phyloP scores from a whole-genome alignment of 2,888 invertebrate genomes.

The Callosobruchus maculatus region DNA sequence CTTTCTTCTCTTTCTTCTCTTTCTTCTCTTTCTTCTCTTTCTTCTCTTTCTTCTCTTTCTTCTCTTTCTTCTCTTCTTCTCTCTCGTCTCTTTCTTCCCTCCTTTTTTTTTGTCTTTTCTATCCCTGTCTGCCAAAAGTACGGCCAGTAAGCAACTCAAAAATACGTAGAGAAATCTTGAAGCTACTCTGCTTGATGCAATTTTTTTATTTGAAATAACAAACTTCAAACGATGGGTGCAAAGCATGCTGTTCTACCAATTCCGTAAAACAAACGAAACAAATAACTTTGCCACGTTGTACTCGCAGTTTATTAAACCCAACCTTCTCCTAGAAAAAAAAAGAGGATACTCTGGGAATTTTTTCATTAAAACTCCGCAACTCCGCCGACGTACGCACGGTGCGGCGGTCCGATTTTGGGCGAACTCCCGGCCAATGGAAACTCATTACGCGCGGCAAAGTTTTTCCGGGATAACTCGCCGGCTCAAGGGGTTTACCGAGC shows the following conservation, averaged over 20 bases:
- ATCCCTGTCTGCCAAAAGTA: too few relatives aligned
- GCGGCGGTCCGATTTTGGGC: neutral
- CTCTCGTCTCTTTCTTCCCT: too few relatives aligned
- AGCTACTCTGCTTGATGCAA: too few relatives aligned
- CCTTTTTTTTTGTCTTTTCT: too few relatives aligned
- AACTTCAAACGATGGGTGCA: too few relatives aligned
- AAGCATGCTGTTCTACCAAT: neutral
- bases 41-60: too few relatives aligned
- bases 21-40: too few relatives aligned
- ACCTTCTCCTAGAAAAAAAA: neutral
- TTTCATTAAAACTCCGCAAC: neutral
- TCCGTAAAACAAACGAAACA: neutral
- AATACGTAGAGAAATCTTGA: too few relatives aligned
- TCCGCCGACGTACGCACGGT: neutral
- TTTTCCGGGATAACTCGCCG: neutral
- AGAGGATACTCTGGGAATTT: neutral
- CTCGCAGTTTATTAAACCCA: neutral
- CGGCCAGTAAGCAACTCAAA: too few relatives aligned
- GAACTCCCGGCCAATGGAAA: neutral
- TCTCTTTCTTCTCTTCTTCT: too few relatives aligned
- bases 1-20: too few relatives aligned
- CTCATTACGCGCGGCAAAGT: neutral
- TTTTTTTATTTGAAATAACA: too few relatives aligned
- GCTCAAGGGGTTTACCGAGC: neutral
- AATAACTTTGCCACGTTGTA: neutral